Evolutionary conservation across 2,888 invertebrate genomes (phyloP), one percentile per base, ranked within the genome.

Genomic region (Pristionchus exspectatus): DNA sequence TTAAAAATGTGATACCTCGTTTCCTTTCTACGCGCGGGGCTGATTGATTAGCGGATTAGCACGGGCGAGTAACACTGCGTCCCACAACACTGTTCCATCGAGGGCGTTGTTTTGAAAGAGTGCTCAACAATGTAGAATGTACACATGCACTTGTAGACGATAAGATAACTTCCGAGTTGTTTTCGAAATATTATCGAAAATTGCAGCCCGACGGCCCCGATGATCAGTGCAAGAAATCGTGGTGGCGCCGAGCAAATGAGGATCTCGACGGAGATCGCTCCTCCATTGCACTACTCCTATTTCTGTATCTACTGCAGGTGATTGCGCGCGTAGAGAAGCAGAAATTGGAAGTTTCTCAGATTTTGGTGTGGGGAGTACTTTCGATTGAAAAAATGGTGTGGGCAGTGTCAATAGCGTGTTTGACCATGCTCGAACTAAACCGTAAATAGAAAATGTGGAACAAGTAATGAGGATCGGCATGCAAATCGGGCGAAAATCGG

Each of bases 291-390:
- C 96, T 99, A 90, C 96, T 99, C 83, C 96, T 98, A 92, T 98
- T 98, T 95, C 96, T 99, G 9, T 99, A 99, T 95, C 96, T 99
- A 72, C 96, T 99, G 38, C 96, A 96, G 93, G 94, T 95, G 72
- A 33, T 33, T 33, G 66, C 1, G 4, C 27, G 7, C 5, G 7
- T 16, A 12, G 0, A 14, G 10, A 30, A 30, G 2, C 30, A 69
- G 4, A 14, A 18, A 59, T 24, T 24, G 2, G 5, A 59, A 18
- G 1, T 24, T 14, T 14, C 9, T 21, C 3, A 59, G 1, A 59
- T 4, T 9, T 14, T 9, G 59, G 21, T 18, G 59, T 4, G 0
- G 10, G 18, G 2, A 59, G 21, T 24, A 1, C 5, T 59, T 5
- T 59, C 38, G 38, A 38, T 38, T 38, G 5, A 2, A 38, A 38